Conservation (phyloP, 2,888 invertebrate species). For the Erebia palarica region DNA sequence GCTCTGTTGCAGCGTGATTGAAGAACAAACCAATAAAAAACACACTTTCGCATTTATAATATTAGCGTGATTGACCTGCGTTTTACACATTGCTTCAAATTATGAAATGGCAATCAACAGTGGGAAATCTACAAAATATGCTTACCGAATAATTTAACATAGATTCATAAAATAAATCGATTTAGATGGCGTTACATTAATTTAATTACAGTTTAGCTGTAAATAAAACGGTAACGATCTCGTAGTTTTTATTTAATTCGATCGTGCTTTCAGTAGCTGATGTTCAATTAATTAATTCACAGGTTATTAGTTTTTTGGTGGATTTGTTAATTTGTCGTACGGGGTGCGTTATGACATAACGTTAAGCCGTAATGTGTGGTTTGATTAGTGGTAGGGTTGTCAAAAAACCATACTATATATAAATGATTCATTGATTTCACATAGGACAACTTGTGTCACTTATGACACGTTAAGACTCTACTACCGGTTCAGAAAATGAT, state of each 20-base stretch:
- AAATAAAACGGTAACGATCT: conserved; percentile 8
- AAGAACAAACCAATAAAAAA: too few species aligned
- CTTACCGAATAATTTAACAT: not conserved
- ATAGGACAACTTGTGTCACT: not conserved
- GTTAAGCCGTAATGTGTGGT: conserved; percentile 32
- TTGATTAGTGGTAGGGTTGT: conserved; percentile 40
- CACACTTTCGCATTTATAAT: too few species aligned
- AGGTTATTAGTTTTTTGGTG: not conserved
- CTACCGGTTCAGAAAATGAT: too few species aligned
- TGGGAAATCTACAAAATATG: not conserved
- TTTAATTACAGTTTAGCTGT: not conserved
- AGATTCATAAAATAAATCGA: not conserved
- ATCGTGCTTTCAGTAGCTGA: not conserved
- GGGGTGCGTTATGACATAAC: conserved; percentile 44
- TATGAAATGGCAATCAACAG: too few species aligned
- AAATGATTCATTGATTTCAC: too few species aligned
- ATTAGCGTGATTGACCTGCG: too few species aligned
- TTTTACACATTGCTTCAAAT: too few species aligned
- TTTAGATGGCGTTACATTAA: not conserved
- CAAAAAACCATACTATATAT: not conserved
- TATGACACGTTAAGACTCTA: too few species aligned
- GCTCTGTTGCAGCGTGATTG: too few species aligned
- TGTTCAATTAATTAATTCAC: conserved; percentile 6
- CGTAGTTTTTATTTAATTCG: not conserved
- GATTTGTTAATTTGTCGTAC: conserved; percentile 32